Evolutionary conservation across 2,113 vertebrate genomes (phyloP).

Genomic region (Catharus fuscescens): DNA sequence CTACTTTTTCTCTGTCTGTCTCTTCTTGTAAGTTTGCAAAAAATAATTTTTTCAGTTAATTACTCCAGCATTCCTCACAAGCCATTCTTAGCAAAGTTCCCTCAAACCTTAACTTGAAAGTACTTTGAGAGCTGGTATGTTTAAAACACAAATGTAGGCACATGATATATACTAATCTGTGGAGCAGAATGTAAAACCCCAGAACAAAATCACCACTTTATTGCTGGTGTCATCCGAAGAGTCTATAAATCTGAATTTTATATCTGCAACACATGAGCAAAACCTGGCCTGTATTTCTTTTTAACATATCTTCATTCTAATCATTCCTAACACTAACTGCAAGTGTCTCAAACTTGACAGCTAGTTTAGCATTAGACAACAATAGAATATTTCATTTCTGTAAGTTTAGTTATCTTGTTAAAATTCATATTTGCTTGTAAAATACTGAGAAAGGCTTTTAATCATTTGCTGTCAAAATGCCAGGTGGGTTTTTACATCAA

Average conservation of each 20-base stretch:
- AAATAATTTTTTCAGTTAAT: neutral
- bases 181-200: conserved; percentile 55
- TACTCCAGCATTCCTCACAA: neutral
- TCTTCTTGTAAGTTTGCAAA: neutral
- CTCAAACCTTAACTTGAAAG: neutral
- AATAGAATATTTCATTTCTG: conserved; percentile 71
- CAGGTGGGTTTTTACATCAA: conserved; percentile 52
- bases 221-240: conserved; percentile 67
- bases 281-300: conserved; percentile 71
- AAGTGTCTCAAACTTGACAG: conserved; percentile 74
- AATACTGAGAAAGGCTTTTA: conserved; percentile 66
- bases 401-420: conserved; percentile 72
- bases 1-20: neutral
- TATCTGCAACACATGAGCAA: conserved; percentile 67
- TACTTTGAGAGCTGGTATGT: neutral
- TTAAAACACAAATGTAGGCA: neutral
- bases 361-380: conserved; percentile 69
- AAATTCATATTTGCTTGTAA: conserved; percentile 76
- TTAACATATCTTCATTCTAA: conserved; percentile 73
- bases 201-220: conserved; percentile 64
- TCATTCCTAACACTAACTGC: conserved; percentile 70
- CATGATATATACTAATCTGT: conserved; percentile 1
- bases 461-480: conserved; percentile 72
- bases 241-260: conserved; percentile 73
- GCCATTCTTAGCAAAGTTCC: neutral